Percentiles rank a stretch among this genome's conserved stretches.
These are phyloP conservation scores for Geotrypetes seraphini DNA, from an alignment of 2,797 vertebrate genomes.

Conservation along the genomic window DNA sequence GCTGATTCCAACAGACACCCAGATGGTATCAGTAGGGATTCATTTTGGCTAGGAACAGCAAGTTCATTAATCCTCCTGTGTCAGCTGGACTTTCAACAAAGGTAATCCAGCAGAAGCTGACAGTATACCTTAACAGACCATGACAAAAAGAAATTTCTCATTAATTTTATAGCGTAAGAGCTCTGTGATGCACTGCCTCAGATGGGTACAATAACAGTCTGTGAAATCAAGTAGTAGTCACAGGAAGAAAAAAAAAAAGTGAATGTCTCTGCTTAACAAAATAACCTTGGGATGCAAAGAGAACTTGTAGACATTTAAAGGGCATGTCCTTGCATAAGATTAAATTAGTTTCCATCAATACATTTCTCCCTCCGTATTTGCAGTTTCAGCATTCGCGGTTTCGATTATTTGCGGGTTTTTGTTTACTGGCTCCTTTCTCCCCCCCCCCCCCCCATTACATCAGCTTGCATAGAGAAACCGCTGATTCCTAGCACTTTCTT, in stretches of 20 bases:
- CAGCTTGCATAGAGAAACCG: no score
- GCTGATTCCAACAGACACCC: slow-evolving; percentile 13
- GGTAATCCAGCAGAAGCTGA: slow-evolving; percentile 6
- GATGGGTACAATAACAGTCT: slow-evolving; percentile 9
- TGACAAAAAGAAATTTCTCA: slow-evolving; percentile 8
- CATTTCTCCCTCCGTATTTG: no score
- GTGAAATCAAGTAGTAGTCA: slow-evolving; percentile 18
- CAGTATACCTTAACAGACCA: neutral
- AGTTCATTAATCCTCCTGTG: slow-evolving; percentile 17
- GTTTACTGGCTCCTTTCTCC: no score
- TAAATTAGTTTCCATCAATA: no score
- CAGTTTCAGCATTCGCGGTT: no score
- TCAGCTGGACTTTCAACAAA: slow-evolving; percentile 23
- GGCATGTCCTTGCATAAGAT: no score
- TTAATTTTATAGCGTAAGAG: slow-evolving; percentile 10
- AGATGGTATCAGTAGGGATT: slow-evolving; percentile 20
- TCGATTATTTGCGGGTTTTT: no score
- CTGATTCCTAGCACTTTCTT: no score
- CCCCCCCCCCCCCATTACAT: no score
- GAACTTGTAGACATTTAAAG: no score
- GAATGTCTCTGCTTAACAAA: slow-evolving; percentile 10
- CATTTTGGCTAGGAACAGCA: slow-evolving; percentile 16
- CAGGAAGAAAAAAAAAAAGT: neutral
- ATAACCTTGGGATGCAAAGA: neutral
- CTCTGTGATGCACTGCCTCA: neutral